Evolutionary conservation across 2,888 invertebrate species (phyloP).

Genomic region (Operophtera brumata): DNA sequence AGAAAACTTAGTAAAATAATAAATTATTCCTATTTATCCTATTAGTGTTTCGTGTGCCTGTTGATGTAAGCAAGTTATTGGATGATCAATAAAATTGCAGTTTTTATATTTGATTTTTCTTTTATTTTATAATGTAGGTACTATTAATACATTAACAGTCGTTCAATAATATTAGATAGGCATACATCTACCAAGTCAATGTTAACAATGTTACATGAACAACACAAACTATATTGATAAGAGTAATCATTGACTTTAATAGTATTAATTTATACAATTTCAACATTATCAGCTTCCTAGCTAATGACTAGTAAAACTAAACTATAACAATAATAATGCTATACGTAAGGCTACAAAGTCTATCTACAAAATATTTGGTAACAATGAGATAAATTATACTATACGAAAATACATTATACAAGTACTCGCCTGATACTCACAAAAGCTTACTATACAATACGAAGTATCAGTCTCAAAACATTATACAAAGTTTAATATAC

Average conservation of each 20-base stretch:
- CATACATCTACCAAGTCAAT: constrained; percentile 45
- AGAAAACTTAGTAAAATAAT: not conserved
- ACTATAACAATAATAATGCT: constrained; percentile 55
- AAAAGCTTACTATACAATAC: constrained; percentile 55
- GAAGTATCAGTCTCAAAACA: constrained; percentile 73
- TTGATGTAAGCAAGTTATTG: not conserved
- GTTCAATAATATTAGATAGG: constrained; percentile 53
- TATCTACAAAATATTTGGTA: constrained; percentile 79
- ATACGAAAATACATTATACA: constrained; percentile 73
- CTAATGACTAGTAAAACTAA: constrained; percentile 78
- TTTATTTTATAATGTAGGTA: constrained; percentile 54
- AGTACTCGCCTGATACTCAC: constrained; percentile 68
- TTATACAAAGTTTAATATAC: constrained; percentile 41
- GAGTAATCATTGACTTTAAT: constrained; percentile 26
- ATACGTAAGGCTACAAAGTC: constrained; percentile 54
- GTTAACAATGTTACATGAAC: constrained; percentile 28
- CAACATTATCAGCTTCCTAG: constrained; percentile 62
- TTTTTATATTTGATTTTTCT: constrained; percentile 47
- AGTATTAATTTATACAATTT: constrained; percentile 41
- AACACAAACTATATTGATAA: constrained; percentile 9
- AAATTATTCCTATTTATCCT: not conserved
- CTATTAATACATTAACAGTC: constrained; percentile 65
- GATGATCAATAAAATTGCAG: constrained; percentile 34
- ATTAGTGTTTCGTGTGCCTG: not conserved
- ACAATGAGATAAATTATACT: constrained; percentile 75